phyloP scores from a whole-genome alignment of 2,797 vertebrate species.

The Tangara arthus region DNA sequence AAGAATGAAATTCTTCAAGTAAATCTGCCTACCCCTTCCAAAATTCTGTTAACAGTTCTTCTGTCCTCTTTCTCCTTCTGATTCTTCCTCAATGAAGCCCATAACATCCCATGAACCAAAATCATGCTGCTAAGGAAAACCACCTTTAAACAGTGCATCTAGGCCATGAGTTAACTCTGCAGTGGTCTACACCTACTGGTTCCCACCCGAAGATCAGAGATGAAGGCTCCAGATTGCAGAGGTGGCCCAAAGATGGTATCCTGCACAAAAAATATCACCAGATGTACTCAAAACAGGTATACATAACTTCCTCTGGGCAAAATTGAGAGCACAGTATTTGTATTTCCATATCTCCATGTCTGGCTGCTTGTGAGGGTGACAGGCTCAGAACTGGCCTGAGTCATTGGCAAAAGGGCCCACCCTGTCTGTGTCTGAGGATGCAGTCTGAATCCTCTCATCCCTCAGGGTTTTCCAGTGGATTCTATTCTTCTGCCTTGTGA shows the following conservation, averaged over 20 bases:
- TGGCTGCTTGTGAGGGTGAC: not conserved
- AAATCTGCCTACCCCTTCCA: not conserved
- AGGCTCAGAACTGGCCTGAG: not conserved
- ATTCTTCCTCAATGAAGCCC: not conserved
- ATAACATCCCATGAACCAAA: not conserved
- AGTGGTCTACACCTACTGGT: not conserved
- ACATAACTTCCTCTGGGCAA: not conserved
- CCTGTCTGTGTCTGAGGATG: not conserved
- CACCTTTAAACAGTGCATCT: not conserved
- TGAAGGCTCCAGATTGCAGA: not conserved
- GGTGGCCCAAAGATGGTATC: not conserved
- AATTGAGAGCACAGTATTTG: not conserved
- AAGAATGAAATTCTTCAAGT: not conserved
- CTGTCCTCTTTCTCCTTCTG: not conserved
- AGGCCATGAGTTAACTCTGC: not conserved
- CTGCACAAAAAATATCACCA: not conserved
- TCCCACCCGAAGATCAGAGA: not conserved
- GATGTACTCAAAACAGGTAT: not conserved
- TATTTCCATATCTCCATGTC: not conserved
- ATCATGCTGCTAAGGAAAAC: not conserved
- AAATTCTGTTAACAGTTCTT: not conserved
- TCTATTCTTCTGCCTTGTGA: not conserved
- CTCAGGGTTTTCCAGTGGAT: not conserved
- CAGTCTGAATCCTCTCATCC: not conserved
- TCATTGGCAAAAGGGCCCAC: not conserved